Conservation (phyloP, 2,888 invertebrate genomes). For the Eristalis arbustorum region DNA sequence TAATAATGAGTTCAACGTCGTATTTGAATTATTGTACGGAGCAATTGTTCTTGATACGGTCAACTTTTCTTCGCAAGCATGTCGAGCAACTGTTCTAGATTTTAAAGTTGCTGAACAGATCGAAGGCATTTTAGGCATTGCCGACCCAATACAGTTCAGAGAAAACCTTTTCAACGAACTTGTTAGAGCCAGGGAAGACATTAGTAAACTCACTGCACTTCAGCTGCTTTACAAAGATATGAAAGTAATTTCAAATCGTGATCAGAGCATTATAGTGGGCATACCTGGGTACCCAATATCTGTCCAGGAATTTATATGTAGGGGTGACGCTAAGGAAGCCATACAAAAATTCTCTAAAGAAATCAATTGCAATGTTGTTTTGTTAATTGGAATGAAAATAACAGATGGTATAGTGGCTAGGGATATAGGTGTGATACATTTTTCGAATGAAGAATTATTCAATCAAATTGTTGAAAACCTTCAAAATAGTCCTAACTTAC, state of each 20-base stretch:
- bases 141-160: constrained; percentile 77
- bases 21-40: constrained; percentile 74
- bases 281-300: constrained; percentile 81
- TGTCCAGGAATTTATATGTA: constrained; percentile 75
- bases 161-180: constrained; percentile 81
- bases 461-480: constrained; percentile 73
- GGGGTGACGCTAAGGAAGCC: constrained; percentile 80
- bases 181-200: constrained; percentile 85
- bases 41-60: constrained; percentile 91
- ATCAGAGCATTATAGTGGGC: constrained; percentile 81
- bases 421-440: constrained; percentile 83
- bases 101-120: constrained; percentile 82
- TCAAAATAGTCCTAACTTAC: constrained; percentile 71
- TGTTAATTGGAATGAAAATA: constrained; percentile 85
- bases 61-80: constrained; percentile 86
- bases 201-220: constrained; percentile 83
- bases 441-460: constrained; percentile 73
- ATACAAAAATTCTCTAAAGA: constrained; percentile 81
- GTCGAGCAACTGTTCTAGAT: constrained; percentile 86
- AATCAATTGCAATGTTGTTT: constrained; percentile 80
- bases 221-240: constrained; percentile 89
- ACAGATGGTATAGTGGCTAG: constrained; percentile 80
- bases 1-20: constrained; percentile 48
- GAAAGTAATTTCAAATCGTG: constrained; percentile 83
- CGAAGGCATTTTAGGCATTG: constrained; percentile 81